phyloP scores from a whole-genome alignment of 2,113 vertebrate genomes.

The Gallinago media region DNA sequence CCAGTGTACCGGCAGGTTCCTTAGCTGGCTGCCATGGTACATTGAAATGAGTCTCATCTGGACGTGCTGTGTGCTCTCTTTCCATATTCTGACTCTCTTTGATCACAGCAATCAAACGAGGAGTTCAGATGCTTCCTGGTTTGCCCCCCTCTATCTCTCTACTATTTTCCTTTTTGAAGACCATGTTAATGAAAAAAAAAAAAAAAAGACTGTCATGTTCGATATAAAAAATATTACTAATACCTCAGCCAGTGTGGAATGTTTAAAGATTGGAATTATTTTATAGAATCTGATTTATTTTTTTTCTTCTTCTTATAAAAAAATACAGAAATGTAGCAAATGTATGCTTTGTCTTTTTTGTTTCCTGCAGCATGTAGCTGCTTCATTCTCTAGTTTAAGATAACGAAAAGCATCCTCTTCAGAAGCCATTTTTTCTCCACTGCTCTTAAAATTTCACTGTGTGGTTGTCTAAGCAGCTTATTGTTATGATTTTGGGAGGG shows the following conservation, averaged over 20 bases:
- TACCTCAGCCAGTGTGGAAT: background rate
- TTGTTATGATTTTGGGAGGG: background rate
- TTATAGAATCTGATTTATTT: background rate
- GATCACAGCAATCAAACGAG: slow-evolving; percentile 15
- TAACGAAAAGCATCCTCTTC: background rate
- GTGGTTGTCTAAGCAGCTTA: background rate
- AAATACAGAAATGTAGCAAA: background rate
- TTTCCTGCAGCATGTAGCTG: background rate
- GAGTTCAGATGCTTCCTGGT: background rate
- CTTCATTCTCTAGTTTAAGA: background rate
- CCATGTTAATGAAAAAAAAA: slow-evolving; percentile 28
- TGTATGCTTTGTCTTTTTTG: background rate
- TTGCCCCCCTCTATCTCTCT: background rate
- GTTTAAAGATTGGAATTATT: background rate
- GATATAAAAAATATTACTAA: background rate
- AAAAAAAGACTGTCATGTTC: slow-evolving; percentile 7
- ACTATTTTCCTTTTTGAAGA: background rate
- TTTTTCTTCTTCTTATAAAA: background rate
- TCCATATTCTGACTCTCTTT: slow-evolving; percentile 29
- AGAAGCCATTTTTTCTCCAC: background rate
- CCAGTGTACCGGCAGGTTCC: background rate
- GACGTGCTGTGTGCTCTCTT: slow-evolving; percentile 33
- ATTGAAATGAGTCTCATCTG: slow-evolving; percentile 25
- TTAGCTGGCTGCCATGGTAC: background rate
- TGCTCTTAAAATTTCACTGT: background rate